phyloP scores from a whole-genome alignment of 2,888 invertebrate genomes.

The Cataglyphis albicans region DNA sequence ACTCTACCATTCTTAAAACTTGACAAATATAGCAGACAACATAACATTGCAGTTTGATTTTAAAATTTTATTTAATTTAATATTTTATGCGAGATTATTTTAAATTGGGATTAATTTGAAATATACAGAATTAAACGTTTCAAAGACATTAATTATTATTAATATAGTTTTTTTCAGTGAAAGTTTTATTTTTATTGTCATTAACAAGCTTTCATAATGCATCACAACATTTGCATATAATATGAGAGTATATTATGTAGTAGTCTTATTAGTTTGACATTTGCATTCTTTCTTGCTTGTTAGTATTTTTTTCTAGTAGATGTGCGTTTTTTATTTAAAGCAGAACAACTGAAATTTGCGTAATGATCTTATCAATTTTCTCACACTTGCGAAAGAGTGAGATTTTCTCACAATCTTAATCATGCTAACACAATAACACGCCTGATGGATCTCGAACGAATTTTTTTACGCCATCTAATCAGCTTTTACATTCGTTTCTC shows the following conservation, averaged over 20 bases:
- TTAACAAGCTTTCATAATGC: conserved; percentile 39
- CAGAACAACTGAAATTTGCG: not conserved
- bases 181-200: conserved; percentile 15
- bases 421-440: conserved; percentile 48
- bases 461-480: conserved; percentile 3
- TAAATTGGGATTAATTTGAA: not conserved
- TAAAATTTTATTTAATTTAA: not conserved
- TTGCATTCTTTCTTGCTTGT: conserved; percentile 36
- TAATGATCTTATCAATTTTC: conserved; percentile 29
- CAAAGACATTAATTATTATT: conserved; percentile 1
- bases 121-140: not conserved
- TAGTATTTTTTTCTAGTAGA: conserved; percentile 14
- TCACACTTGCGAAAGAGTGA: conserved; percentile 7
- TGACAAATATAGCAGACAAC: not conserved
- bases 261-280: conserved; percentile 16
- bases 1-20: not conserved
- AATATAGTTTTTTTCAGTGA: conserved; percentile 22
- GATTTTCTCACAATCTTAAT: conserved; percentile 29
- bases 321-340: not conserved
- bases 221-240: conserved; percentile 31
- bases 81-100: not conserved
- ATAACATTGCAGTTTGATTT: not conserved
- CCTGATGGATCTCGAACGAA: conserved; percentile 39
- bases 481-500: conserved; percentile 44
- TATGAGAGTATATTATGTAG: not conserved